Evolutionary conservation across 2,113 vertebrate species (phyloP).

Genomic region (Otus sunia): DNA sequence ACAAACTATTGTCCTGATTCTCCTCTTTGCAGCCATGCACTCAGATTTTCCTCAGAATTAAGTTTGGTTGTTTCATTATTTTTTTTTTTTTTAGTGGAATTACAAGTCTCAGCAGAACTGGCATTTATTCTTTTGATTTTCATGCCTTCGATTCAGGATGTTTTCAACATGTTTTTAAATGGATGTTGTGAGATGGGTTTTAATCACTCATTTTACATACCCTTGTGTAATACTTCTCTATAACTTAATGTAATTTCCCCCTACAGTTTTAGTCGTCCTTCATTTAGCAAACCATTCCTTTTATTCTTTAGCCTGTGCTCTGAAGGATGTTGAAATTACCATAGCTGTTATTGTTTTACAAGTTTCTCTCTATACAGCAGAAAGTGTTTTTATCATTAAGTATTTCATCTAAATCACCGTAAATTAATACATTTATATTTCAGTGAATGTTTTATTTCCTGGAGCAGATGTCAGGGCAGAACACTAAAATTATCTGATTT

Average conservation of each 20-base stretch:
- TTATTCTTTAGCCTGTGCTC: not conserved
- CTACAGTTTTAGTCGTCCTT: not conserved
- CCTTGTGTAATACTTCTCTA: not conserved
- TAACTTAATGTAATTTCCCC: not conserved
- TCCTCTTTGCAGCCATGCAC: not conserved
- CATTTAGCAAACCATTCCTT: not conserved
- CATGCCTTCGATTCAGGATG: not conserved
- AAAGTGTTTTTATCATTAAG: not conserved
- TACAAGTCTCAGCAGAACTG: not conserved
- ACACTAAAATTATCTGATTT: not conserved
- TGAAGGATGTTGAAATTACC: constrained; percentile 5
- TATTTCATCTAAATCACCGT: not conserved
- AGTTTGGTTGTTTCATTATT: not conserved
- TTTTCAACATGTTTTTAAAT: not conserved
- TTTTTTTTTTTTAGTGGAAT: not conserved
- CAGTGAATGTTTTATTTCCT: not conserved
- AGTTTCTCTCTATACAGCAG: not conserved
- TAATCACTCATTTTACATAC: not conserved
- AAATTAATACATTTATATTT: not conserved
- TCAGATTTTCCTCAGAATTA: not conserved
- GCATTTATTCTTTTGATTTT: not conserved
- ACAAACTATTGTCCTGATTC: not conserved
- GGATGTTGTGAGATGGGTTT: not conserved
- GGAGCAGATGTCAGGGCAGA: not conserved
- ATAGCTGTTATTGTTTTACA: not conserved